phyloP scores from a whole-genome alignment of 2,113 vertebrate species.

The Odontesthes bonariensis region DNA sequence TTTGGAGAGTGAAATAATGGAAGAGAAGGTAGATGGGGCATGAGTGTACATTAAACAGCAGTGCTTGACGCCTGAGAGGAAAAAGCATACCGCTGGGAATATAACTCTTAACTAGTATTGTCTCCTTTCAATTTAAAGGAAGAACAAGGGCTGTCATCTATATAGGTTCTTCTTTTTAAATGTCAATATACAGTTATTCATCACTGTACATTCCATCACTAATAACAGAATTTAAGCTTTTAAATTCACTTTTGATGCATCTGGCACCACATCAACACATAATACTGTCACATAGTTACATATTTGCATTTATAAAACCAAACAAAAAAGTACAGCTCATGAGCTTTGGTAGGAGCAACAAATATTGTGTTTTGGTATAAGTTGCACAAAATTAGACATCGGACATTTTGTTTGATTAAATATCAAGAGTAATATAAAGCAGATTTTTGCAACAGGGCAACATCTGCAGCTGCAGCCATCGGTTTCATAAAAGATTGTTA shows the following conservation, averaged over 20 bases:
- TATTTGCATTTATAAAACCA: too few species aligned
- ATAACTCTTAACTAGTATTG: slow-evolving; percentile 98
- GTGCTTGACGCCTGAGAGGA: slow-evolving; percentile 91
- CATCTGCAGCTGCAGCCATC: too few species aligned
- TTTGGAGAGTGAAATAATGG: slow-evolving; percentile 95
- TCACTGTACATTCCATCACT: neutral
- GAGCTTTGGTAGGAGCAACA: too few species aligned
- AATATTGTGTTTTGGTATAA: too few species aligned
- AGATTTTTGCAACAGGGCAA: too few species aligned
- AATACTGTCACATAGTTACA: neutral
- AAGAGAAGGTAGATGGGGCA: slow-evolving; percentile 96
- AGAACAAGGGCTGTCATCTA: slow-evolving; percentile 90
- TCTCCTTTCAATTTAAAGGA: slow-evolving; percentile 98
- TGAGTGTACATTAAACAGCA: slow-evolving; percentile 99
- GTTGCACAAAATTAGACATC: too few species aligned
- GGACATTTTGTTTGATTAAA: too few species aligned
- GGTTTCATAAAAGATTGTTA: too few species aligned
- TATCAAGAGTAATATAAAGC: too few species aligned
- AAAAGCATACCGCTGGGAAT: slow-evolving; percentile 91
- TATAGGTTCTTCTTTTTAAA: slow-evolving; percentile 77
- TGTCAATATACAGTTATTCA: slow-evolving; percentile 24
- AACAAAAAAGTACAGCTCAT: too few species aligned
- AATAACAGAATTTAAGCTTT: slow-evolving; percentile 38
- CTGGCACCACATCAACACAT: slow-evolving; percentile 1
- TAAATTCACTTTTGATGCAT: slow-evolving; percentile 18